Evolutionary conservation across 2,113 vertebrate genomes (phyloP).

Genomic region (Rallus limicola): DNA sequence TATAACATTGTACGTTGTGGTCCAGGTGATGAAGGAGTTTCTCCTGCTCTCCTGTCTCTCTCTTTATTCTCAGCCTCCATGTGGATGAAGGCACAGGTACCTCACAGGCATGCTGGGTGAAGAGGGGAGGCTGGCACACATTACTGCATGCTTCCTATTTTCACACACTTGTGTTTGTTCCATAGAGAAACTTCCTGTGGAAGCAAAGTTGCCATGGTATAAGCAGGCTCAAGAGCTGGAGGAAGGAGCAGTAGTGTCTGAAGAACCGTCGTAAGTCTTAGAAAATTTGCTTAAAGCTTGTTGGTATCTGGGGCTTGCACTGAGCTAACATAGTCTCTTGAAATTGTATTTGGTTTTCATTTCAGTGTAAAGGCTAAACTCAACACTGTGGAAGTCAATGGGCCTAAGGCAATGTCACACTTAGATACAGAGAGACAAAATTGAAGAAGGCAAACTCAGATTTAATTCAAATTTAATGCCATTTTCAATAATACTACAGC

Average conservation of each 20-base stretch:
- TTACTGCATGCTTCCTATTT: not conserved
- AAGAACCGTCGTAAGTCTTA: conserved; percentile 92
- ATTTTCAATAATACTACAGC: not conserved
- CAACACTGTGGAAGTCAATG: not conserved
- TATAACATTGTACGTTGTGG: not conserved
- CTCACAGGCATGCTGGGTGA: fast-evolving
- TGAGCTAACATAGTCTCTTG: not conserved
- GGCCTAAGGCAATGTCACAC: not conserved
- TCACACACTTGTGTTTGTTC: conserved; percentile 4
- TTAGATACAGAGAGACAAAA: not conserved
- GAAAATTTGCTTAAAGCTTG: not conserved
- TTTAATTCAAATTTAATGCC: not conserved
- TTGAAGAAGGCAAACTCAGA: not conserved
- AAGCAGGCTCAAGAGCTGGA: conserved; percentile 96
- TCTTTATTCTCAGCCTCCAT: not conserved
- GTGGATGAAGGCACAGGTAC: not conserved
- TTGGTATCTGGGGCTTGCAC: not conserved
- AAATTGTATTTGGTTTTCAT: not conserved
- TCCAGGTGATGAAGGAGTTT: not conserved
- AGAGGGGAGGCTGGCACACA: not conserved
- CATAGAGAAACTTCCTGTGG: conserved; percentile 89
- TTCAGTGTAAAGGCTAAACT: not conserved
- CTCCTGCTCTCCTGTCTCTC: not conserved
- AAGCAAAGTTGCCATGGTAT: conserved; percentile 93
- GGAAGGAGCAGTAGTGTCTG: conserved; percentile 83